A percentile compares a stretch with the other conserved stretches of the same genome.
phyloP scores from a whole-genome alignment of 2,113 vertebrate genomes.

The Rhinolophus sinicus region DNA sequence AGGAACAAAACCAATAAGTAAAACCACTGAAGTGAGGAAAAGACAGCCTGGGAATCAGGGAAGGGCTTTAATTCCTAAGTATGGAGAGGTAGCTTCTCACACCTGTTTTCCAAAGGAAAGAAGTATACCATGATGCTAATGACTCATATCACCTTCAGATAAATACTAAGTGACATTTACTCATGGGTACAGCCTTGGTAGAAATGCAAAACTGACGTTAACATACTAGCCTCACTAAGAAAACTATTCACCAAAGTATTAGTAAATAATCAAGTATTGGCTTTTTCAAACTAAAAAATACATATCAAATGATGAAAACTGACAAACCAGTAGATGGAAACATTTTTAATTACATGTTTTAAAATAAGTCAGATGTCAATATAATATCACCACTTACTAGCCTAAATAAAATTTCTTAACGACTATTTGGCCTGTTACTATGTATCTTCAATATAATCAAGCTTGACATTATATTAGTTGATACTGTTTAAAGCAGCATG shows the following conservation, averaged over 20 bases:
- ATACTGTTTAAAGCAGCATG: constrained; percentile 18
- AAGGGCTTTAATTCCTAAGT: background rate
- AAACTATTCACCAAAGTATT: constrained; percentile 44
- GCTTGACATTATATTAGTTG: constrained; percentile 38
- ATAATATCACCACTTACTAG: background rate
- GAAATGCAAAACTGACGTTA: constrained; percentile 50
- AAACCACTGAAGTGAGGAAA: background rate
- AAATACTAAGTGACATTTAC: constrained; percentile 35
- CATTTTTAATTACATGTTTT: constrained; percentile 2
- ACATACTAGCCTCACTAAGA: constrained; percentile 17
- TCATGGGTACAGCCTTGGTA: background rate
- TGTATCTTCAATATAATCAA: constrained; percentile 11
- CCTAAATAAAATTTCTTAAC: constrained; percentile 48
- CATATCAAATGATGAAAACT: constrained; percentile 42
- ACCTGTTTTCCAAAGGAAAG: constrained; percentile 26
- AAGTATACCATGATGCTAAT: background rate
- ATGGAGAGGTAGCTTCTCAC: background rate
- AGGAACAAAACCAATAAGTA: background rate
- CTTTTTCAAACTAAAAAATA: constrained; percentile 36
- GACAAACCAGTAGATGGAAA: constrained; percentile 33
- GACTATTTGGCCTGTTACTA: background rate
- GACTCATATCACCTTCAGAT: background rate
- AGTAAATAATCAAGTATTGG: constrained; percentile 30
- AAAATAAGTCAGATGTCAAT: constrained; percentile 47
- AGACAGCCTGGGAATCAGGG: background rate